Conservation (phyloP, 2,888 invertebrate genomes). For the Aquatica leii region DNA sequence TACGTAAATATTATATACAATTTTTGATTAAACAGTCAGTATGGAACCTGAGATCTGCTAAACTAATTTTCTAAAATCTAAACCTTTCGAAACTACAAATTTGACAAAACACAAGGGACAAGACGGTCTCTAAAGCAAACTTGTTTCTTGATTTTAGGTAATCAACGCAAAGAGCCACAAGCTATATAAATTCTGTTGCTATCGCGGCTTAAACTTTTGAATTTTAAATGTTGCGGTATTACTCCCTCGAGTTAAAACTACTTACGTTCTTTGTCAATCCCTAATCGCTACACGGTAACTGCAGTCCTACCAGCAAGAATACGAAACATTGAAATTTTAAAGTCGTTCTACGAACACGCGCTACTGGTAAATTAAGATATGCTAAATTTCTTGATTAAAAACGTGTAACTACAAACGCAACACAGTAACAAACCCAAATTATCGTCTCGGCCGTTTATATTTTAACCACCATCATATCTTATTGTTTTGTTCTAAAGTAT, state of each 20-base stretch:
- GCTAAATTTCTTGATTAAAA: constrained; percentile 1
- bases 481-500: too few species aligned
- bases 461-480: too few species aligned
- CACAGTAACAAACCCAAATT: too few species aligned
- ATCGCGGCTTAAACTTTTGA: constrained; percentile 38
- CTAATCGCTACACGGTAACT: constrained; percentile 26
- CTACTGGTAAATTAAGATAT: constrained; percentile 15
- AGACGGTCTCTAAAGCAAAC: constrained; percentile 30
- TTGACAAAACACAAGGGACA: constrained; percentile 33
- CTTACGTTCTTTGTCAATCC: constrained; percentile 35
- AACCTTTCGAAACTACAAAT: constrained; percentile 33
- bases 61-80: constrained; percentile 29
- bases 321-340: constrained; percentile 11
- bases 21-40: too few species aligned
- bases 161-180: constrained; percentile 34
- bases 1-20: too few species aligned
- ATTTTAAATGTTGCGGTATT: constrained; percentile 39
- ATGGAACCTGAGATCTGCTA: neutral
- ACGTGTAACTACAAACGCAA: neutral
- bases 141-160: constrained; percentile 35
- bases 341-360: neutral
- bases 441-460: too few species aligned
- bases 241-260: constrained; percentile 33
- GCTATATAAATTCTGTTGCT: constrained; percentile 33
- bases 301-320: constrained; percentile 19